Evolutionary conservation across 2,113 vertebrate genomes (phyloP).

Genomic region (Raphicerus campestris): DNA sequence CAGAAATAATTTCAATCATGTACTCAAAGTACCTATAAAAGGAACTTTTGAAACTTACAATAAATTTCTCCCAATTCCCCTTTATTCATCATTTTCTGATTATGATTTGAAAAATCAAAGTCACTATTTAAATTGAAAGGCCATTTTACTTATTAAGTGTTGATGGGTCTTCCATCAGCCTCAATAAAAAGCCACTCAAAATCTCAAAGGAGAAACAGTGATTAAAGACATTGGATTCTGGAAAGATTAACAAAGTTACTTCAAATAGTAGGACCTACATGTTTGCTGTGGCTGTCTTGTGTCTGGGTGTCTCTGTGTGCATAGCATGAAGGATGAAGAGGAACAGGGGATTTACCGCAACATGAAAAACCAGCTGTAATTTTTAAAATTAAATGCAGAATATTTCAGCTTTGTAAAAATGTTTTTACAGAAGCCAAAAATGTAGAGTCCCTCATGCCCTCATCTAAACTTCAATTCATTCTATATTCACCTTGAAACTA

Average conservation of each 20-base stretch:
- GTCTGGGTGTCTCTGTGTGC: neutral
- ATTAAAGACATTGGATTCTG: neutral
- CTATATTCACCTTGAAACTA: conserved; percentile 36
- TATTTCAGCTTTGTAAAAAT: neutral
- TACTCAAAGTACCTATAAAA: neutral
- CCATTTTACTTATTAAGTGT: neutral
- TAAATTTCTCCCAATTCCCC: neutral
- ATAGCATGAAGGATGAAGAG: neutral
- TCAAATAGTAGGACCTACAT: neutral
- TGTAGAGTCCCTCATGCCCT: neutral
- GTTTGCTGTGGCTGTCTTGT: fast-evolving
- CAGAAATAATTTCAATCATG: neutral
- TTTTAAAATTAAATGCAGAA: neutral
- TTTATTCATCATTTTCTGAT: neutral
- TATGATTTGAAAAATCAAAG: conserved; percentile 35
- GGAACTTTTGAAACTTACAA: neutral
- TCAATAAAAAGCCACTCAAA: neutral
- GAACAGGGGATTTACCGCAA: neutral
- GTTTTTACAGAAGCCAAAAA: neutral
- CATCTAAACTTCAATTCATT: conserved; percentile 15
- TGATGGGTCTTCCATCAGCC: neutral
- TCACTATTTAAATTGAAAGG: conserved; percentile 23
- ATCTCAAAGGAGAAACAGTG: neutral
- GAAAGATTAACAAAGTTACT: neutral
- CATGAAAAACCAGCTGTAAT: neutral